These are phyloP conservation scores for Lepidurus couesii DNA, from an alignment of 1,140 invertebrate genomes.

Conservation along the genomic window DNA sequence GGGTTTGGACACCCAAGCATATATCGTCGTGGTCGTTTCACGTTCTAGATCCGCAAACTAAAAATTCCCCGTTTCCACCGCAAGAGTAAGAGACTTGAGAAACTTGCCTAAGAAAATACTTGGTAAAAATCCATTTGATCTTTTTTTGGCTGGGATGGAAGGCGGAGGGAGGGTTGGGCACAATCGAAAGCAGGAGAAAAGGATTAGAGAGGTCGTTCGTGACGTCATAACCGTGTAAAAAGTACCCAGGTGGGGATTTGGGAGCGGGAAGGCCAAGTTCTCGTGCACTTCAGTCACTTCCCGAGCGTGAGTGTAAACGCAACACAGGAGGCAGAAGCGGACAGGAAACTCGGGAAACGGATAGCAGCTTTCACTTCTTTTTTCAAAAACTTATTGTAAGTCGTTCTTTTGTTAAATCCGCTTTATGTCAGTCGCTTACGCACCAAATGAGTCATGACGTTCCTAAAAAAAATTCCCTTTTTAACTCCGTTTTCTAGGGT, in stretches of 20 bases:
- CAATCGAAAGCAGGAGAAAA: neutral
- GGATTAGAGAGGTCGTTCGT: neutral
- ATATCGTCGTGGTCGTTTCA: neutral
- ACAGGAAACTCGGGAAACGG: neutral
- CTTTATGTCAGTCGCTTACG: too few relatives aligned
- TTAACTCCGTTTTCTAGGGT: too few relatives aligned
- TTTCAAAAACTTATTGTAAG: neutral
- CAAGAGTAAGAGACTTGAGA: neutral
- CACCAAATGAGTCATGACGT: too few relatives aligned
- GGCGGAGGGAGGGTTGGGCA: neutral
- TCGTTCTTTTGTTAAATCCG: too few relatives aligned
- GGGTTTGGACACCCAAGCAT: neutral
- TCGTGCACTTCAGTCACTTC: slow-evolving; percentile 9
- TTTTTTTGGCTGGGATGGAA: neutral
- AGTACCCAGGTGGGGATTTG: neutral
- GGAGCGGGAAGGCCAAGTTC: neutral
- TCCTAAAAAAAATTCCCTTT: too few relatives aligned
- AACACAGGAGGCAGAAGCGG: neutral
- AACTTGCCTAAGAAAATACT: neutral
- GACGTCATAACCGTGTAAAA: neutral
- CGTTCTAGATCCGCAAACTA: neutral
- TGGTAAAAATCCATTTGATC: neutral
- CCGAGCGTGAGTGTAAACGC: neutral
- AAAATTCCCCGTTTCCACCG: neutral
- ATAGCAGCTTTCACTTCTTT: neutral